These are phyloP conservation scores for Cephus rjabovi DNA, from an alignment of 2,888 invertebrate species.

Conservation along the genomic window DNA sequence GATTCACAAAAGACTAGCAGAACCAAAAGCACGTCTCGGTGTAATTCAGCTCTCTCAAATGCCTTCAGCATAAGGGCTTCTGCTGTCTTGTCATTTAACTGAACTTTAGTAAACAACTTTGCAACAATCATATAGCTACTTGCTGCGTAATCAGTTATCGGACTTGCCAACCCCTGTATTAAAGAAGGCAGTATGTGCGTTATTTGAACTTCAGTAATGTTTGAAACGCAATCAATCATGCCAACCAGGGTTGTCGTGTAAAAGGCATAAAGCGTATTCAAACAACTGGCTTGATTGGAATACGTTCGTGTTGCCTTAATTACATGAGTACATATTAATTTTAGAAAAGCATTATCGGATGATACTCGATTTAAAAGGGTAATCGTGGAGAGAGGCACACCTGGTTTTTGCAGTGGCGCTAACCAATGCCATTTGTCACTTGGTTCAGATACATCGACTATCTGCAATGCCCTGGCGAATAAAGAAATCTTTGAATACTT, in stretches of 20 bases:
- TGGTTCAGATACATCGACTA: slow-evolving; percentile 74
- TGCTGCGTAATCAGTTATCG: slow-evolving; percentile 77
- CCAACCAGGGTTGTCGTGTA: slow-evolving; percentile 82
- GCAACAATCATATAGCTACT: slow-evolving; percentile 80
- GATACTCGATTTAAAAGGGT: slow-evolving; percentile 80
- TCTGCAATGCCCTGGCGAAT: slow-evolving; percentile 74
- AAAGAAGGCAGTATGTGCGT: slow-evolving; percentile 78
- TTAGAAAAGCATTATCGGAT: slow-evolving; percentile 73
- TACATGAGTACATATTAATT: slow-evolving; percentile 74
- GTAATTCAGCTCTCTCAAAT: slow-evolving; percentile 69
- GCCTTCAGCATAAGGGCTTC: slow-evolving; percentile 73
- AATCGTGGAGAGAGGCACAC: slow-evolving; percentile 79
- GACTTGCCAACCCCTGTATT: slow-evolving; percentile 77
- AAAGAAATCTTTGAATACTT: slow-evolving; percentile 14
- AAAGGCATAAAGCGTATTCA: slow-evolving; percentile 83
- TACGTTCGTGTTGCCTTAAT: slow-evolving; percentile 72
- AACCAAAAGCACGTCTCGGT: slow-evolving; percentile 75
- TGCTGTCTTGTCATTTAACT: slow-evolving; percentile 71
- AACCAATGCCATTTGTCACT: slow-evolving; percentile 84
- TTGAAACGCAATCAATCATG: slow-evolving; percentile 71
- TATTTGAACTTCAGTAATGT: slow-evolving; percentile 75
- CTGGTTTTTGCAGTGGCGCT: slow-evolving; percentile 77
- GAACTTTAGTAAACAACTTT: slow-evolving; percentile 75
- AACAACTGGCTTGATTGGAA: slow-evolving; percentile 70
- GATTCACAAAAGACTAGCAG: slow-evolving; percentile 79